Evolutionary conservation across 2,113 vertebrate genomes (phyloP).

Genomic region (Seriola quinqueradiata): DNA sequence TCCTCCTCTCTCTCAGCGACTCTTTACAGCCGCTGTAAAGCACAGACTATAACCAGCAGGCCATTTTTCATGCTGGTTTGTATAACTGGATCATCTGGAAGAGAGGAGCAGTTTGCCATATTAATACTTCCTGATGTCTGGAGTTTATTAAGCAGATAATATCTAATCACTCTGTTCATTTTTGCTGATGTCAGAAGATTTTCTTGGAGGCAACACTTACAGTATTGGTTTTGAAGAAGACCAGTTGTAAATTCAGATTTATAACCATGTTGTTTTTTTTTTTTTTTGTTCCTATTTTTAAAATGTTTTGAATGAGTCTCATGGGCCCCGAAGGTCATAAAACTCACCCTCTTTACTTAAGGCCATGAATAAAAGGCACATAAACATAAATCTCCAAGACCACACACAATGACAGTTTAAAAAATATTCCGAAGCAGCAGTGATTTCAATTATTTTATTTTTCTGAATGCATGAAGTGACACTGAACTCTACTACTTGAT

Average conservation of each 20-base stretch:
- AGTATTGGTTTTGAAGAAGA: not conserved
- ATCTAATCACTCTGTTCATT: slow-evolving; percentile 21
- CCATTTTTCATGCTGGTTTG: slow-evolving; percentile 1
- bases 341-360: not conserved
- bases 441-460: not conserved
- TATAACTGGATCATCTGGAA: slow-evolving; percentile 39
- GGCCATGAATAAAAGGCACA: slow-evolving; percentile 15
- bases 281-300: slow-evolving; percentile 21
- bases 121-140: slow-evolving; percentile 44
- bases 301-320: slow-evolving; percentile 34
- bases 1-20: slow-evolving; percentile 8
- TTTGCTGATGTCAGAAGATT: slow-evolving; percentile 20
- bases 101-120: slow-evolving; percentile 35
- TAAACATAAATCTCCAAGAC: slow-evolving; percentile 36
- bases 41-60: not conserved
- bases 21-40: slow-evolving; percentile 15
- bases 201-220: not conserved
- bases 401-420: slow-evolving; percentile 21
- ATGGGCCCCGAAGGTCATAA: slow-evolving; percentile 5
- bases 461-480: slow-evolving; percentile 9
- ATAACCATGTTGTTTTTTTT: not conserved
- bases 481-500: not conserved
- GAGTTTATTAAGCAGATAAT: slow-evolving; percentile 30
- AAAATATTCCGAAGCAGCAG: not conserved
- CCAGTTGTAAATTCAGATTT: slow-evolving; percentile 13